A percentile compares a stretch with the other conserved stretches of the same genome.
phyloP scores from a whole-genome alignment of 1,140 invertebrate genomes.

The Bombus superbus region DNA sequence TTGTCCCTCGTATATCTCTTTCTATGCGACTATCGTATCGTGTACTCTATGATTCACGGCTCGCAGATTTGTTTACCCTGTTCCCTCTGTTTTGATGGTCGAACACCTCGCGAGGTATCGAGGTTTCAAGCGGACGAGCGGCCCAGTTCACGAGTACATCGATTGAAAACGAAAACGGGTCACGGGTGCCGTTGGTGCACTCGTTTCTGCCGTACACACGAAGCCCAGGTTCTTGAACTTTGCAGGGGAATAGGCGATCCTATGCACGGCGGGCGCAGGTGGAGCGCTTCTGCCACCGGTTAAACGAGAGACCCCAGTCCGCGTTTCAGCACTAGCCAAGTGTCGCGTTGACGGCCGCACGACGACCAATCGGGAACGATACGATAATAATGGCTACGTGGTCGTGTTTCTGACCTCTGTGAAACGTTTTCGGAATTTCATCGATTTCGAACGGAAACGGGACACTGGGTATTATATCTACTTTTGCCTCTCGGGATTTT shows the following conservation, averaged over 20 bases:
- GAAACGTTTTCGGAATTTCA: conserved; percentile 48
- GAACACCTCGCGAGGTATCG: conserved; percentile 18
- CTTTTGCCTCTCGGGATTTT: neutral
- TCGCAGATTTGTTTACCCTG: neutral
- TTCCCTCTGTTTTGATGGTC: neutral
- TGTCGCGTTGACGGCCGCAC: neutral
- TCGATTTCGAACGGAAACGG: conserved; percentile 56
- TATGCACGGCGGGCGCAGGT: neutral
- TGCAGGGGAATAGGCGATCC: conserved; percentile 30
- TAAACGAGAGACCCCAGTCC: neutral
- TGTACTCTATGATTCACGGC: too few relatives aligned
- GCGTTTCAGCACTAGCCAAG: neutral
- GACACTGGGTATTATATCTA: conserved; percentile 50
- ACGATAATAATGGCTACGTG: conserved; percentile 62
- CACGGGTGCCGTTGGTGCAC: conserved; percentile 48
- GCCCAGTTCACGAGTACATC: conserved; percentile 53
- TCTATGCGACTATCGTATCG: neutral
- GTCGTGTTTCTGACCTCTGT: conserved; percentile 38
- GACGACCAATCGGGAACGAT: conserved; percentile 1
- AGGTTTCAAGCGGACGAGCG: conserved; percentile 35
- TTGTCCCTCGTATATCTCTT: neutral
- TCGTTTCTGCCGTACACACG: conserved; percentile 42
- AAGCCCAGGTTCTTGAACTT: conserved; percentile 47
- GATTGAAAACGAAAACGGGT: conserved; percentile 54
- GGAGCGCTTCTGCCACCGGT: conserved; percentile 11